A percentile compares a stretch with the other conserved stretches of the same genome.
Evolutionary conservation across 2,113 vertebrate genomes (phyloP).

Genomic region (Bubo bubo): DNA sequence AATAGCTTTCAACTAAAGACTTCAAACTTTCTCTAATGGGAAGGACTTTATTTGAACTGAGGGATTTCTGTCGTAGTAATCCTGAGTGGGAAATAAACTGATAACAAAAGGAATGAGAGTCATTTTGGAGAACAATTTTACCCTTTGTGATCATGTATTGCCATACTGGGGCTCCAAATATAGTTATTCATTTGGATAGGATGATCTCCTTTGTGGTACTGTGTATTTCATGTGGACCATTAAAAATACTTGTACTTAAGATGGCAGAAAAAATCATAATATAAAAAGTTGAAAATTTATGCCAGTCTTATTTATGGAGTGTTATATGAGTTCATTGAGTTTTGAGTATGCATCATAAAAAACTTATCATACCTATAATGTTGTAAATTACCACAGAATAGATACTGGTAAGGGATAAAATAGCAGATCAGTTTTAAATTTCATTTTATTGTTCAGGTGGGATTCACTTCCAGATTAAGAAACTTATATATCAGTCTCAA

Average conservation of each 20-base stretch:
- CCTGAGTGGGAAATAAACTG: not conserved
- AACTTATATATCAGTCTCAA: not conserved
- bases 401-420: not conserved
- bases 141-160: not conserved
- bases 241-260: not conserved
- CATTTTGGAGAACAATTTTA: not conserved
- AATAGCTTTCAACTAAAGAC: not conserved
- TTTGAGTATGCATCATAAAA: not conserved
- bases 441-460: not conserved
- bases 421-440: not conserved
- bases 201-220: not conserved
- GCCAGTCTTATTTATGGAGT: not conserved
- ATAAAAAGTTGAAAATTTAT: not conserved
- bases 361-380: not conserved
- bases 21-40: not conserved
- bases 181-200: not conserved
- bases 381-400: not conserved
- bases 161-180: not conserved
- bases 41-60: not conserved
- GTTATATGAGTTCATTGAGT: not conserved
- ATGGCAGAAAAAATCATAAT: not conserved
- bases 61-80: not conserved
- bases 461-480: not conserved
- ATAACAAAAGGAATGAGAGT: not conserved
- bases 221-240: not conserved